phyloP scores from a whole-genome alignment of 2,888 invertebrate species.

The Polydrusus cervinus region DNA sequence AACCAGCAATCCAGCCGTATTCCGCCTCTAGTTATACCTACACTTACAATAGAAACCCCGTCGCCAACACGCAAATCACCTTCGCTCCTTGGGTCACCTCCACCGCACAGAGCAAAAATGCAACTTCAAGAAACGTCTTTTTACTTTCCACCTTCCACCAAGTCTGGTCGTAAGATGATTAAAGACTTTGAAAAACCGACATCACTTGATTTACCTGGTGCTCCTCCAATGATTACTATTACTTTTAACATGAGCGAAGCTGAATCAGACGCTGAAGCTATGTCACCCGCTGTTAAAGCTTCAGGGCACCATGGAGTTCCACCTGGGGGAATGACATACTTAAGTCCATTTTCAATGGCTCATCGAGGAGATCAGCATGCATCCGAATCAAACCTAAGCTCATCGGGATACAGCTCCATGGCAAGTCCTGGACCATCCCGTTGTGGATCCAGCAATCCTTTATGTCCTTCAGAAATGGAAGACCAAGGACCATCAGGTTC shows the following conservation, averaged over 20 bases:
- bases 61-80: slow-evolving; percentile 77
- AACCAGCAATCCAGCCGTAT: slow-evolving; percentile 53
- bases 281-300: slow-evolving; percentile 75
- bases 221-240: slow-evolving; percentile 82
- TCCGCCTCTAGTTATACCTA: slow-evolving; percentile 77
- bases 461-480: slow-evolving; percentile 85
- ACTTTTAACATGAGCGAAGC: slow-evolving; percentile 84
- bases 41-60: slow-evolving; percentile 79
- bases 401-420: slow-evolving; percentile 90
- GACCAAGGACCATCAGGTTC: slow-evolving; percentile 79
- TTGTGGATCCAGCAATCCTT: slow-evolving; percentile 86
- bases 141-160: slow-evolving; percentile 60
- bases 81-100: slow-evolving; percentile 72
- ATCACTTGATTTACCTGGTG: slow-evolving; percentile 77
- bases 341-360: slow-evolving; percentile 86
- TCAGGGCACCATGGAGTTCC: slow-evolving; percentile 41
- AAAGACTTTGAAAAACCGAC: slow-evolving; percentile 79
- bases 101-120: slow-evolving; percentile 71
- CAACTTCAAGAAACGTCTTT: slow-evolving; percentile 63
- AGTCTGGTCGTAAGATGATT: slow-evolving; percentile 71
- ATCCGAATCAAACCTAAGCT: slow-evolving; percentile 88
- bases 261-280: slow-evolving; percentile 82
- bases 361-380: slow-evolving; percentile 83
- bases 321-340: slow-evolving; percentile 78
- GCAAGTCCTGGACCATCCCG: slow-evolving; percentile 88